Evolutionary conservation across 1,140 invertebrate species (phyloP).

Genomic region (Lepidurus couesii): DNA sequence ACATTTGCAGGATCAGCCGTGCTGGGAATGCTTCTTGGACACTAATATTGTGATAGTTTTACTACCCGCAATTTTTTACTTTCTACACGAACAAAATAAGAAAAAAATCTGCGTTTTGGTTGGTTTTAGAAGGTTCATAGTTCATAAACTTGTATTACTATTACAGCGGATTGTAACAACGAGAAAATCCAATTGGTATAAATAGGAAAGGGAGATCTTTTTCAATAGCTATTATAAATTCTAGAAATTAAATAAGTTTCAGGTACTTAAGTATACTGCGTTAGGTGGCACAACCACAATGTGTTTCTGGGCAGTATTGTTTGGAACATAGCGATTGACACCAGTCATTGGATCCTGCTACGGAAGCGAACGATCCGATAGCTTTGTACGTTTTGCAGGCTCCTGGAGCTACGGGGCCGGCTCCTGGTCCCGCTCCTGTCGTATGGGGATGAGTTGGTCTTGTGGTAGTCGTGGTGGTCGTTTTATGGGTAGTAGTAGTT

Average conservation of each 20-base stretch:
- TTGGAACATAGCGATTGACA: background rate
- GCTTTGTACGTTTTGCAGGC: conserved; percentile 16
- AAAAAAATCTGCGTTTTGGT: too few species aligned
- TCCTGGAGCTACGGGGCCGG: background rate
- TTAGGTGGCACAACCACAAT: background rate
- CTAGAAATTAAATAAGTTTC: too few species aligned
- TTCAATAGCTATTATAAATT: too few species aligned
- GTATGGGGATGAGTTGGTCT: background rate
- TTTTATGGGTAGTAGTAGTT: background rate
- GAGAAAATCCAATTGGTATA: too few species aligned
- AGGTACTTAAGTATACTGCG: background rate
- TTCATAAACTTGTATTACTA: too few species aligned
- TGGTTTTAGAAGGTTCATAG: too few species aligned
- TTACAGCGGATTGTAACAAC: too few species aligned
- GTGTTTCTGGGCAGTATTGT: background rate
- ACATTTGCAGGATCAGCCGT: conserved; percentile 1
- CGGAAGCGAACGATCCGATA: conserved; percentile 24
- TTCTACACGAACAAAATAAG: too few species aligned
- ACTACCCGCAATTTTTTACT: too few species aligned
- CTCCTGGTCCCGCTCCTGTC: background rate
- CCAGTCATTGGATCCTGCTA: background rate
- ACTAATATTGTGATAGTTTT: background rate
- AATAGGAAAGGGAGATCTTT: too few species aligned
- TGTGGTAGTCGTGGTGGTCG: background rate
- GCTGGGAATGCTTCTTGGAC: conserved; percentile 9